phyloP scores from a whole-genome alignment of 2,888 invertebrate species.

The Colostygia pectinataria region DNA sequence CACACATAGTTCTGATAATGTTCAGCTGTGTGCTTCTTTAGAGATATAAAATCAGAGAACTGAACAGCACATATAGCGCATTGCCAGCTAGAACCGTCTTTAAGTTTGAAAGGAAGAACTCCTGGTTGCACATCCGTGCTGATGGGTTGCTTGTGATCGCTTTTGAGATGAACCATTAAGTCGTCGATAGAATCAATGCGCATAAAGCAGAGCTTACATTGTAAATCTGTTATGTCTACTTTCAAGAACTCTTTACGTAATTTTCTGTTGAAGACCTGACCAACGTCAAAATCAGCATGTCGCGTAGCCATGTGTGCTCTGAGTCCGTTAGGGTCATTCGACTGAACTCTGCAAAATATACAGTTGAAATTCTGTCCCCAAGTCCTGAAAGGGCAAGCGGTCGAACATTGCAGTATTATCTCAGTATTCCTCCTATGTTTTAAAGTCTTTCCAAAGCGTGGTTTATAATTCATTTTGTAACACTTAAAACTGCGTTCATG shows the following conservation, averaged over 20 bases:
- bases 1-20: conserved; percentile 76
- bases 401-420: conserved; percentile 73
- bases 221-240: conserved; percentile 72
- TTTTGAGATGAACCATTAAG: conserved; percentile 65
- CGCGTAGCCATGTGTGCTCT: conserved; percentile 69
- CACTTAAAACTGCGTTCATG: conserved; percentile 73
- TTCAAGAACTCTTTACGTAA: conserved; percentile 71
- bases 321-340: conserved; percentile 71
- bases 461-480: conserved; percentile 70
- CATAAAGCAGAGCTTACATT: conserved; percentile 72
- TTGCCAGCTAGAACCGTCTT: conserved; percentile 69
- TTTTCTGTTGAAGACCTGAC: conserved; percentile 70
- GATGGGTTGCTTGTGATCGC: conserved; percentile 72
- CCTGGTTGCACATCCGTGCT: conserved; percentile 72
- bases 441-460: conserved; percentile 68
- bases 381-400: conserved; percentile 71
- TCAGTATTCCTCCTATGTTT: conserved; percentile 73
- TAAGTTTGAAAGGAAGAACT: conserved; percentile 70
- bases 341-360: conserved; percentile 70
- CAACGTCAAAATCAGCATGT: conserved; percentile 69
- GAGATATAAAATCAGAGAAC: conserved; percentile 66
- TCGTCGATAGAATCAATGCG: conserved; percentile 67
- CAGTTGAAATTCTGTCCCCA: conserved; percentile 78
- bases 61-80: conserved; percentile 72
- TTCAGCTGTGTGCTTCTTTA: conserved; percentile 71